Conservation (phyloP, 2,113 vertebrate genomes). For the Chionis minor region DNA sequence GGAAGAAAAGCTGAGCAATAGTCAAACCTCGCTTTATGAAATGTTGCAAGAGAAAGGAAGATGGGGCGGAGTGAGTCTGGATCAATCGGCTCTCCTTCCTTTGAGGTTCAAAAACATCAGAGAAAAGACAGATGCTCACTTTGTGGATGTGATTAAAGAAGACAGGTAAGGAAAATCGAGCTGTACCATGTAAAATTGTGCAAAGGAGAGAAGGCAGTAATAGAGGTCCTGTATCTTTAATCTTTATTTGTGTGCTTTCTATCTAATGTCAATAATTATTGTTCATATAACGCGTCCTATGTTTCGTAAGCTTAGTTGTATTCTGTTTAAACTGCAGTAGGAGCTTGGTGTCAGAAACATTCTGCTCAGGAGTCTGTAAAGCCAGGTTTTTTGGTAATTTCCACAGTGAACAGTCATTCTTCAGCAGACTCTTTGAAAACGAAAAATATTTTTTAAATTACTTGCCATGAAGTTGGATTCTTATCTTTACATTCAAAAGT, state of each 20-base stretch:
- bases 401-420: not conserved
- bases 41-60: slow-evolving; percentile 93
- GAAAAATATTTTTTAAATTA: not conserved
- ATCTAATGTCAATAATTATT: not conserved
- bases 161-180: slow-evolving; percentile 82
- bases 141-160: slow-evolving; percentile 97
- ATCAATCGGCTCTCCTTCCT: slow-evolving; percentile 91
- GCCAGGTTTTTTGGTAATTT: not conserved
- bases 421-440: accelerated
- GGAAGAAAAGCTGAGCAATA: slow-evolving; percentile 88
- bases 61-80: slow-evolving; percentile 81
- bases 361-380: not conserved
- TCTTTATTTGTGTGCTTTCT: not conserved
- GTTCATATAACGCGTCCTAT: accelerated
- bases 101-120: slow-evolving; percentile 91
- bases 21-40: slow-evolving; percentile 93
- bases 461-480: not conserved
- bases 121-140: slow-evolving; percentile 95
- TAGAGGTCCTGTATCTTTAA: not conserved
- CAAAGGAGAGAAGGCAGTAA: not conserved
- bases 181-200: not conserved
- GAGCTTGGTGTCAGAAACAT: not conserved
- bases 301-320: not conserved
- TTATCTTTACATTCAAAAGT: not conserved
- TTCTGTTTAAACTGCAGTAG: not conserved